Evolutionary conservation across 2,888 invertebrate genomes (phyloP).

Genomic region (Papilio elwesi): DNA sequence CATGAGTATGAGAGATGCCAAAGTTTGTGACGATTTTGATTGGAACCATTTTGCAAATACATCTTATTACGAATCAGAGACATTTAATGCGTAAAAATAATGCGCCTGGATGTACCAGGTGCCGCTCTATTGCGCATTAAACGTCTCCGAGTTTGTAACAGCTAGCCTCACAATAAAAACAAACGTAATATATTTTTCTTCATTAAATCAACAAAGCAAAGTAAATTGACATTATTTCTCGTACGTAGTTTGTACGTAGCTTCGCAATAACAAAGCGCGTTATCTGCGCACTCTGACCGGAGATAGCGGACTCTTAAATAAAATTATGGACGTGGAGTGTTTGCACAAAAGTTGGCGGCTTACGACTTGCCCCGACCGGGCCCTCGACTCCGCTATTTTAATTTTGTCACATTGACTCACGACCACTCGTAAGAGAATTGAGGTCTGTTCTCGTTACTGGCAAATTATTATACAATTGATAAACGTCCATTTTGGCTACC

Average conservation of each 20-base stretch:
- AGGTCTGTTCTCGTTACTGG: too few relatives aligned
- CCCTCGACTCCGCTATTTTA: background rate
- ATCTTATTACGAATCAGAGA: too few relatives aligned
- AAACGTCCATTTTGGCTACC: too few relatives aligned
- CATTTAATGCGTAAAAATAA: too few relatives aligned
- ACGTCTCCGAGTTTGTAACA: background rate
- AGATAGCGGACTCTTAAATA: slow-evolving; percentile 62
- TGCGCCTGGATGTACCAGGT: too few relatives aligned
- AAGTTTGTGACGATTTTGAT: too few relatives aligned
- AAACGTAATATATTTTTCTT: slow-evolving; percentile 1
- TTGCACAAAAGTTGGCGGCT: slow-evolving; percentile 30
- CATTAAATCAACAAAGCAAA: background rate
- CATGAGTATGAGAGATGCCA: too few relatives aligned
- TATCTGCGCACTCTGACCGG: slow-evolving; percentile 72
- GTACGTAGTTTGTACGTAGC: slow-evolving; percentile 30
- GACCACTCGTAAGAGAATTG: background rate
- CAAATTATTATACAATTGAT: too few relatives aligned
- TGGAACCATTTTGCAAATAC: too few relatives aligned
- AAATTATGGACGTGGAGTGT: slow-evolving; percentile 64
- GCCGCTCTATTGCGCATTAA: background rate
- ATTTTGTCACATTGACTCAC: slow-evolving; percentile 24
- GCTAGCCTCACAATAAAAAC: background rate
- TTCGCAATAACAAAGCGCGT: slow-evolving; percentile 64
- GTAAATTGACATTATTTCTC: background rate
- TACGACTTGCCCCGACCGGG: background rate